phyloP scores from a whole-genome alignment of 2,797 vertebrate species.

The Clarias pachynema region DNA sequence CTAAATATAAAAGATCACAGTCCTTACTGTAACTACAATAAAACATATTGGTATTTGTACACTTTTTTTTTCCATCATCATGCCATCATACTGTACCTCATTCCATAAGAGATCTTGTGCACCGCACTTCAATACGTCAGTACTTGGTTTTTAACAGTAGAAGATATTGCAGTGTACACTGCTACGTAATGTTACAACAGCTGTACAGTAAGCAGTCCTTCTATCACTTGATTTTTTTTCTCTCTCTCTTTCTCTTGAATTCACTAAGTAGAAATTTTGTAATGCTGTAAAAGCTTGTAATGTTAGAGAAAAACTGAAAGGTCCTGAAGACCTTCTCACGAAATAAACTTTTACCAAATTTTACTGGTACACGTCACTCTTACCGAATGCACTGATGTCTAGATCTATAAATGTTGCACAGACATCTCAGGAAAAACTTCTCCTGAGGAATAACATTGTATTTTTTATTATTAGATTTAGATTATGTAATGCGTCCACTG shows the following conservation, averaged over 20 bases:
- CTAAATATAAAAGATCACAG: background rate
- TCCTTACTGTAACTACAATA: background rate
- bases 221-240: background rate
- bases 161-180: background rate
- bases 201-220: background rate
- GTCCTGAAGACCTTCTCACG: background rate
- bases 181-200: background rate
- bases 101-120: background rate
- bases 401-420: background rate
- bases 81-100: background rate
- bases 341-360: background rate
- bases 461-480: background rate
- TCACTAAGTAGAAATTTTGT: background rate
- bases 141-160: background rate
- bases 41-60: background rate
- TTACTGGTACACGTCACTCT: background rate
- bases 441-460: background rate
- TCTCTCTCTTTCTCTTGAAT: background rate
- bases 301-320: background rate
- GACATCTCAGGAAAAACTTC: background rate
- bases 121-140: background rate
- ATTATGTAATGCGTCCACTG: background rate
- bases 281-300: background rate
- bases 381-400: too few relatives aligned
- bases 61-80: background rate